Conservation (phyloP, 2,888 invertebrate species). For the Cabera pusaria region DNA sequence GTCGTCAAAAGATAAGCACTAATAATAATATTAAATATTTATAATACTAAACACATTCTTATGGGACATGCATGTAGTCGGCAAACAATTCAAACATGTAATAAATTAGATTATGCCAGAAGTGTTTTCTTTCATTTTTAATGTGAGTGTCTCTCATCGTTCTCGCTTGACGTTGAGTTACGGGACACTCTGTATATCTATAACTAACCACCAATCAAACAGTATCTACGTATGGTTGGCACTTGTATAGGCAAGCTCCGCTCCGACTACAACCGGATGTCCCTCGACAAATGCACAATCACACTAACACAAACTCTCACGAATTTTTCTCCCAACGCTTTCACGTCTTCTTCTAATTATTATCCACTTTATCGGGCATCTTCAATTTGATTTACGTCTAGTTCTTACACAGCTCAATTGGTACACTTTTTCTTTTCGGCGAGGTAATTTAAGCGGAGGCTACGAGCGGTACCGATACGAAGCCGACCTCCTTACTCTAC, state of each 20-base stretch:
- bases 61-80: no score
- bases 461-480: slow-evolving; percentile 43
- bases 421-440: slow-evolving; percentile 80
- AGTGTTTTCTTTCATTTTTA: no score
- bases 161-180: no score
- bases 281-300: slow-evolving; percentile 78
- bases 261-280: slow-evolving; percentile 70
- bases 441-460: slow-evolving; percentile 63
- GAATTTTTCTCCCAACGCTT: slow-evolving; percentile 83
- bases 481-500: slow-evolving; percentile 47
- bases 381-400: slow-evolving; percentile 83
- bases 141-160: no score
- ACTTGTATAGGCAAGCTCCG: no score
- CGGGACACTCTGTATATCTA: no score
- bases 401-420: slow-evolving; percentile 74
- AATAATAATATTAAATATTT: no score
- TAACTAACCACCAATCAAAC: slow-evolving; percentile 10
- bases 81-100: no score
- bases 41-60: no score
- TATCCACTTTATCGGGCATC: slow-evolving; percentile 83
- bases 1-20: no score
- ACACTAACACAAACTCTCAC: slow-evolving; percentile 80
- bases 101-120: no score
- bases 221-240: no score
- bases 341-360: slow-evolving; percentile 82